Conservation (phyloP, 2,113 vertebrate species). For the Gymnobelideus leadbeateri region DNA sequence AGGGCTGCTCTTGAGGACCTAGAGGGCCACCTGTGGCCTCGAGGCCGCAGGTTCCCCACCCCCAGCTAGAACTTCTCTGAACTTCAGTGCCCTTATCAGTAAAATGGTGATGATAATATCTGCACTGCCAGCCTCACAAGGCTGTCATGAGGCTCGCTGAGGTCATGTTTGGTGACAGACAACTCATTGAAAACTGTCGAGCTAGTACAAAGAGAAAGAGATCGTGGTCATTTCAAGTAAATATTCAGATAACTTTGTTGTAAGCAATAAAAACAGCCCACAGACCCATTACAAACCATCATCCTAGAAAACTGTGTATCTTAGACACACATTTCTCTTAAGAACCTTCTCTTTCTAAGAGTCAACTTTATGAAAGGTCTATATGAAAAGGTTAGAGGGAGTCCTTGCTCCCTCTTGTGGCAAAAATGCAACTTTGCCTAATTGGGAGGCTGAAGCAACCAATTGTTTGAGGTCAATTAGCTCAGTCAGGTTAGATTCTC, state of each 20-base stretch:
- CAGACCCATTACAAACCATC: background rate
- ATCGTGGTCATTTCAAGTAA: background rate
- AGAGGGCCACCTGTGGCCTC: no score
- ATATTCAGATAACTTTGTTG: background rate
- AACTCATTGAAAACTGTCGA: background rate
- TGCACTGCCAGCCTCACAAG: background rate
- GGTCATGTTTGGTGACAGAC: background rate
- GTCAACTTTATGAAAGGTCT: slow-evolving; percentile 15
- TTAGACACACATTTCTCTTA: background rate
- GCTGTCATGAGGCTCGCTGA: background rate
- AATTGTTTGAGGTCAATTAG: background rate
- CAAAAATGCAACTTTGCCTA: background rate
- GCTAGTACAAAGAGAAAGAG: background rate
- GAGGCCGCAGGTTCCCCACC: no score
- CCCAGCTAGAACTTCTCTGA: background rate
- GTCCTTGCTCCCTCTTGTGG: slow-evolving; percentile 83
- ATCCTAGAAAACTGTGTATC: background rate
- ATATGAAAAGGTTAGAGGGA: slow-evolving; percentile 56
- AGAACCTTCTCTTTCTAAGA: background rate
- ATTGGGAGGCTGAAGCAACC: background rate
- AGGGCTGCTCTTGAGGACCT: no score
- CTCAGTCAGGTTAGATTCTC: no score
- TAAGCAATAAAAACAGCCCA: background rate
- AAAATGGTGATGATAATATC: background rate
- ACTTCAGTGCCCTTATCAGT: background rate